A percentile compares a stretch with the other conserved stretches of the same genome.
Evolutionary conservation across 2,113 vertebrate species (phyloP).

Genomic region (Ploceus nigricollis): DNA sequence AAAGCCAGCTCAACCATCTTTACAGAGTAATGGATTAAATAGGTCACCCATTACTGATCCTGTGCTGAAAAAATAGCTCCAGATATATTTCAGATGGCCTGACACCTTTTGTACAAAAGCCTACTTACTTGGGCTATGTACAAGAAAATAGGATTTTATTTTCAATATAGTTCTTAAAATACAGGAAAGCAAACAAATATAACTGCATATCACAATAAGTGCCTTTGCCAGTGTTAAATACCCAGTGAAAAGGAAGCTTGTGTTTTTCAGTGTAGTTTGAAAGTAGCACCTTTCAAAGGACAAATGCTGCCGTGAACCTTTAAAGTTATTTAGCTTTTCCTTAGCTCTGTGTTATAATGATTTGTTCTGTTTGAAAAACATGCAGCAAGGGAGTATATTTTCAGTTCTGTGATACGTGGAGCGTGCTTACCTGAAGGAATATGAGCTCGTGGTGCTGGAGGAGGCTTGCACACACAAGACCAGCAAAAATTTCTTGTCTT

Average conservation of each 20-base stretch:
- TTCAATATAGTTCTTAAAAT: neutral
- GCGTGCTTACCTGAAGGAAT: conserved; percentile 13
- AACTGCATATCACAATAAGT: neutral
- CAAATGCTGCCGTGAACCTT: conserved; percentile 23
- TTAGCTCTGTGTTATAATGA: conserved; percentile 12
- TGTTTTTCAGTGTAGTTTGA: neutral
- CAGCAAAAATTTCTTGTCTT: neutral
- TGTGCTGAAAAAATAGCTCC: neutral
- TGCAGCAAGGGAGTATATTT: conserved; percentile 61
- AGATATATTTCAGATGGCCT: neutral
- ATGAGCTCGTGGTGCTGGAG: neutral
- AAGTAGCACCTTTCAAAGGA: neutral
- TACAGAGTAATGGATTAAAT: neutral
- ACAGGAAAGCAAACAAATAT: neutral
- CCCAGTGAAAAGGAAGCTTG: neutral
- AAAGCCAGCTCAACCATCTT: neutral
- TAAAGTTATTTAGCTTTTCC: conserved; percentile 39
- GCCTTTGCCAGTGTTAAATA: neutral
- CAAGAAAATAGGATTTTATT: neutral
- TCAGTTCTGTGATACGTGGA: conserved; percentile 27
- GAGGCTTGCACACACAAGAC: neutral
- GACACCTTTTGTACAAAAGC: neutral
- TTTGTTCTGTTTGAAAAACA: conserved; percentile 46
- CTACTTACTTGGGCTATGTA: neutral
- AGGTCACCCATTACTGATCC: neutral